Conservation (phyloP, 2,888 invertebrate genomes). For the Stomorhina lunata region DNA sequence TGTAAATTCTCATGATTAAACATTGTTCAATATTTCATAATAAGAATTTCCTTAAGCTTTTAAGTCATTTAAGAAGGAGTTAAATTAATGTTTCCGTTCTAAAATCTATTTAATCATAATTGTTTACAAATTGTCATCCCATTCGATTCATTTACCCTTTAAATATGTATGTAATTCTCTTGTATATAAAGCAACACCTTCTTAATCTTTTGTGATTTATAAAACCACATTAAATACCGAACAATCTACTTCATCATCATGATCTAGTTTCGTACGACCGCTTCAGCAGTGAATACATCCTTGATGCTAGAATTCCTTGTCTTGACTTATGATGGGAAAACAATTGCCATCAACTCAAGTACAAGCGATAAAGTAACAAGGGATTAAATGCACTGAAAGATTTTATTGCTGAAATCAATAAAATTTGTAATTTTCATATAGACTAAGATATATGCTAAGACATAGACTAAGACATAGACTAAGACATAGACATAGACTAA, state of each 20-base stretch:
- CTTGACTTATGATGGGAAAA: constrained; percentile 34
- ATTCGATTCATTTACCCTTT: constrained; percentile 31
- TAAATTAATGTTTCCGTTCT: neutral
- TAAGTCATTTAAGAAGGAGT: constrained; percentile 9
- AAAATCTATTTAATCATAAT: constrained; percentile 10
- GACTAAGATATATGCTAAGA: no score
- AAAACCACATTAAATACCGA: constrained; percentile 36
- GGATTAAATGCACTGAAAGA: constrained; percentile 22
- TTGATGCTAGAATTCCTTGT: neutral
- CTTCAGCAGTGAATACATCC: neutral
- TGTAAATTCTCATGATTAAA: neutral
- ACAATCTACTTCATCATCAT: constrained; percentile 29
- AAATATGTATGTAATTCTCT: constrained; percentile 2
- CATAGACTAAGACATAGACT: no score
- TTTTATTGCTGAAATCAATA: neutral
- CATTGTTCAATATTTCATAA: neutral
- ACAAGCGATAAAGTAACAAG: constrained; percentile 28
- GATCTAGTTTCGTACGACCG: constrained; percentile 3
- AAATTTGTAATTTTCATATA: no score
- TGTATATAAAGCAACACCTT: neutral
- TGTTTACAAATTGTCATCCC: constrained; percentile 48
- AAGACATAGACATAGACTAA: no score
- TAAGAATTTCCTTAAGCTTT: neutral
- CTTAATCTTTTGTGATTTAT: constrained; percentile 45
- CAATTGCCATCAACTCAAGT: constrained; percentile 32